These are phyloP conservation scores for Hippocampus barbouri DNA, from an alignment of 2,113 vertebrate species.

Conservation along the genomic window DNA sequence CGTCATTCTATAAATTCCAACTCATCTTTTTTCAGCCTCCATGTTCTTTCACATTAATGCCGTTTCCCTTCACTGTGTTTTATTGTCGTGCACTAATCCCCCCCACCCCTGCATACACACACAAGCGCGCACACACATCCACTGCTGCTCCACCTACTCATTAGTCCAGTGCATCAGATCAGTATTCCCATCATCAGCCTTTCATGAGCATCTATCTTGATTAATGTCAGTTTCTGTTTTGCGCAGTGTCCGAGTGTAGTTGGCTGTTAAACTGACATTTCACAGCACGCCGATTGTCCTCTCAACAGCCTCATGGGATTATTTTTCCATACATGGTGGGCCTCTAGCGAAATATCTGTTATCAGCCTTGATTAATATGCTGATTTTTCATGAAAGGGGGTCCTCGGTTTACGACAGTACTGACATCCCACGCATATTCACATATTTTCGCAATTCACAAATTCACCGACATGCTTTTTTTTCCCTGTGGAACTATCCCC, in stretches of 20 bases:
- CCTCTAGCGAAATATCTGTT: background rate
- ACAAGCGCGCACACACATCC: background rate
- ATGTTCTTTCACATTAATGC: conserved; percentile 32
- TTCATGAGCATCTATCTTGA: conserved; percentile 30
- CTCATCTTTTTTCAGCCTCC: conserved; percentile 8
- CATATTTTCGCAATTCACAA: no score
- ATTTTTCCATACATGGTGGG: background rate
- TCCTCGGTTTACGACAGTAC: background rate
- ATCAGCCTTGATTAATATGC: background rate
- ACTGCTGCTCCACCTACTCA: conserved; percentile 7
- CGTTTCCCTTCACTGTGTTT: conserved; percentile 41
- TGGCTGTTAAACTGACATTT: conserved; percentile 28
- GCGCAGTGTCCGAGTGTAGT: conserved; percentile 11
- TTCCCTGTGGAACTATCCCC: no score
- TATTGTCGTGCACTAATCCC: conserved; percentile 24
- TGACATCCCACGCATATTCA: background rate
- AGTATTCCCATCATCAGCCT: conserved; percentile 31
- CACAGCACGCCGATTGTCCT: conserved; percentile 18
- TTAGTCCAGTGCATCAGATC: conserved; percentile 31
- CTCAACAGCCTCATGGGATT: conserved; percentile 1
- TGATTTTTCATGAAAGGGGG: background rate
- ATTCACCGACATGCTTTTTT: no score
- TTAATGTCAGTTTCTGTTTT: conserved; percentile 41
- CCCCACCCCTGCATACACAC: conserved; percentile 3
- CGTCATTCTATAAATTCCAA: conserved; percentile 13